These are phyloP conservation scores for Frankliniella fusca DNA, from an alignment of 2,888 invertebrate genomes.

Conservation along the genomic window DNA sequence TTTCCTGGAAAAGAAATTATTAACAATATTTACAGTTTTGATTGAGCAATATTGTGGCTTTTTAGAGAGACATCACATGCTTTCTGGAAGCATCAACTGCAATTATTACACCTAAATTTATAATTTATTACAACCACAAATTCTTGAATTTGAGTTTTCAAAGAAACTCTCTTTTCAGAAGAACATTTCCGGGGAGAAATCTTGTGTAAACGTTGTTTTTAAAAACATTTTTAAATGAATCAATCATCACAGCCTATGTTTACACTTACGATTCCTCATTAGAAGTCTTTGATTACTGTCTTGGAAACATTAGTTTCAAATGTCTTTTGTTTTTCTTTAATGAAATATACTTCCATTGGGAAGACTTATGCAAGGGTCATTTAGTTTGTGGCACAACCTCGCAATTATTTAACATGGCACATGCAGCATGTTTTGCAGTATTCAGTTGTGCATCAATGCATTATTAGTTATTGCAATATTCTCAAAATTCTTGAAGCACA, in stretches of 20 bases:
- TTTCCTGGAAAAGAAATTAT: not conserved
- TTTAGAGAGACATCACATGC: conserved; percentile 4
- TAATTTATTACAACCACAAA: not conserved
- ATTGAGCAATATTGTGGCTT: not conserved
- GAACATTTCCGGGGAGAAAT: not conserved
- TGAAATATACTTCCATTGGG: not conserved
- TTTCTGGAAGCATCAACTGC: not conserved
- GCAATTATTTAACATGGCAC: conserved; percentile 2
- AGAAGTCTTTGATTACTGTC: not conserved
- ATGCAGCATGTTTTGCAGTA: not conserved
- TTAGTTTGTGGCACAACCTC: not conserved
- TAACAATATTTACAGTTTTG: conserved; percentile 23
- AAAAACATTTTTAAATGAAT: not conserved
- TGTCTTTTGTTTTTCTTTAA: not conserved
- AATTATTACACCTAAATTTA: not conserved
- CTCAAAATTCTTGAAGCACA: not conserved
- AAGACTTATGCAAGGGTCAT: not conserved
- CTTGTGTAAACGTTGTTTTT: not conserved
- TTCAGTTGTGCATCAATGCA: not conserved
- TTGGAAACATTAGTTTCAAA: not conserved
- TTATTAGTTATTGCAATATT: not conserved
- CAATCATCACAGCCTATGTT: conserved; percentile 10
- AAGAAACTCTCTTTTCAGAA: not conserved
- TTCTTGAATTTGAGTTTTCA: not conserved
- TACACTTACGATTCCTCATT: not conserved